These are phyloP conservation scores for Helicorthomorpha holstii DNA, from an alignment of 1,140 invertebrate genomes.

Conservation along the genomic window DNA sequence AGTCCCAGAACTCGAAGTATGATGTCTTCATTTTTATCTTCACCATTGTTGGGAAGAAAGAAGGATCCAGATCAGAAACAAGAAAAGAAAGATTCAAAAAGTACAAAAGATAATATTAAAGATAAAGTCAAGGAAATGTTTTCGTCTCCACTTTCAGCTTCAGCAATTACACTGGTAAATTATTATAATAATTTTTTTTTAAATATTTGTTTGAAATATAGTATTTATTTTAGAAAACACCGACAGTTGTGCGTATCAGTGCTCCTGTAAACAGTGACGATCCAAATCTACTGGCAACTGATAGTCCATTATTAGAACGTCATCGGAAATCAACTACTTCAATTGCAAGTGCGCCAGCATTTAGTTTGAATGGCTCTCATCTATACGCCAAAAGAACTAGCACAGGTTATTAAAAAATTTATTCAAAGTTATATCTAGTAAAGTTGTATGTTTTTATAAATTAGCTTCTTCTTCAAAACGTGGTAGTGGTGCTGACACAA, in stretches of 20 bases:
- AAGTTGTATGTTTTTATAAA: neutral
- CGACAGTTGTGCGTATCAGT: neutral
- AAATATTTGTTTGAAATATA: no score
- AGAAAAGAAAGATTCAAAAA: neutral
- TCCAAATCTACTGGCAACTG: neutral
- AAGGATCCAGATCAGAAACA: neutral
- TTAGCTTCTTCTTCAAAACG: neutral
- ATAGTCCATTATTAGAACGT: neutral
- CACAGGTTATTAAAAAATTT: neutral
- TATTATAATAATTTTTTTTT: no score
- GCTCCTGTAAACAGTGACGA: neutral
- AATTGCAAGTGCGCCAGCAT: neutral
- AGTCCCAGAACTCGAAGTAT: no score
- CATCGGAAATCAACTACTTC: neutral
- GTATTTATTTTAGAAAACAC: neutral
- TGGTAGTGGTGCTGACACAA: slow-evolving; percentile 3
- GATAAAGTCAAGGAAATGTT: neutral
- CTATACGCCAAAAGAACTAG: neutral
- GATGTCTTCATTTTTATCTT: neutral
- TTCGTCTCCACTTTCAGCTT: neutral
- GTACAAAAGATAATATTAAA: neutral
- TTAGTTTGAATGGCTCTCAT: neutral
- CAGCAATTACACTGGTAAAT: no score
- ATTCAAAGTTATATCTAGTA: neutral
- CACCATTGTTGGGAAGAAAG: neutral